Percentiles rank a stretch among this genome's conserved stretches.
Evolutionary conservation across 2,797 vertebrate genomes (phyloP).

Genomic region (Urophycis tenuis): DNA sequence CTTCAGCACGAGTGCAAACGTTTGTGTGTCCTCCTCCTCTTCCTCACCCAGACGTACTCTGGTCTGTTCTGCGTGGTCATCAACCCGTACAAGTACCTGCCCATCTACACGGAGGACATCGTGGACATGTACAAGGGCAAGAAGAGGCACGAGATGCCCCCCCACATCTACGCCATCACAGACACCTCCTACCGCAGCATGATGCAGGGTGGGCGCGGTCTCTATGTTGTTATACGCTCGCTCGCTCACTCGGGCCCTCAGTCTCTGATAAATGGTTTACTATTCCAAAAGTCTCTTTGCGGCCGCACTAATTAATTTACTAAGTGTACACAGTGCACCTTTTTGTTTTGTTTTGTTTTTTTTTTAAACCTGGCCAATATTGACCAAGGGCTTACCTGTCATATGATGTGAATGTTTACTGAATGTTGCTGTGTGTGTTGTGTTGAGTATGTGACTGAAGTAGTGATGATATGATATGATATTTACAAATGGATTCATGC

Average conservation of each 20-base stretch:
- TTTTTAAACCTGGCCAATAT: too few species aligned
- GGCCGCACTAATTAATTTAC: too few species aligned
- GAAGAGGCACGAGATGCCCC: slow-evolving; percentile 97
- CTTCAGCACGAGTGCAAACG: neutral
- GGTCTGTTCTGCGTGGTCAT: slow-evolving; percentile 97
- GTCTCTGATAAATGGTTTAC: too few species aligned
- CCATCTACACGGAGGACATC: slow-evolving; percentile 95
- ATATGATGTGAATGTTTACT: too few species aligned
- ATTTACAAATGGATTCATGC: neutral
- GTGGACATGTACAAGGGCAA: slow-evolving; percentile 99
- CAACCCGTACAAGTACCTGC: slow-evolving; percentile 95
- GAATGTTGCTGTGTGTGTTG: too few species aligned
- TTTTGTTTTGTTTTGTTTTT: too few species aligned
- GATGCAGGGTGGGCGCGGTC: slow-evolving; percentile 86
- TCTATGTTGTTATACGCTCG: neutral
- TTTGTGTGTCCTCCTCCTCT: neutral
- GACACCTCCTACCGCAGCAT: slow-evolving; percentile 96
- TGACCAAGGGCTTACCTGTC: too few species aligned
- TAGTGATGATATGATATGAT: too few species aligned
- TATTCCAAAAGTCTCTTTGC: too few species aligned
- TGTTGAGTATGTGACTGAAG: too few species aligned
- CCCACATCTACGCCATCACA: slow-evolving; percentile 98
- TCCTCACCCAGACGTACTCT: slow-evolving; percentile 81
- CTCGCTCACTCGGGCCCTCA: neutral
- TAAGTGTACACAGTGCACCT: too few species aligned